Base-by-base conservation (phyloP, 1,140 invertebrate genomes). In the Ceratosolen fusciceps region DNA sequence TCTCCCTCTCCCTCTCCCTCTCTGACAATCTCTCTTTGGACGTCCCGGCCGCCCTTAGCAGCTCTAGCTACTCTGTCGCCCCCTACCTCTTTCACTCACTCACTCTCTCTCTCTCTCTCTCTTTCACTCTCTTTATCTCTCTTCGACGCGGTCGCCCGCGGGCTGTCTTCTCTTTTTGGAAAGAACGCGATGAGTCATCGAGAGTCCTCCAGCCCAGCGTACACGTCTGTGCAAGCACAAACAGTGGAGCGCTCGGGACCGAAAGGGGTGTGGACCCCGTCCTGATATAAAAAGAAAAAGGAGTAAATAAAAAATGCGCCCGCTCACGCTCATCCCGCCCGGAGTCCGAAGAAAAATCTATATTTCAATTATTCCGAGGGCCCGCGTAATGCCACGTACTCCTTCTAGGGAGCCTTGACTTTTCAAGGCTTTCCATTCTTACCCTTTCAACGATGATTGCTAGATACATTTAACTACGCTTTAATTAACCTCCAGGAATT, bases 161-260 rank as follows among this genome's bases (percentile, higher is more conserved):
- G 52, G 68, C 67, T 65, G 62, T 77, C 74, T 76, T 60, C 75
- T 80, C 16, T 80, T 80, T 82, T 80, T 54, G 62, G 54, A 71
- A 75, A 75, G n/a, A 80, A 79, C 72, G 81, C 68, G 78, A 74
- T 75, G 81, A 80, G 70, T 72, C 68, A 78, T 78, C 62, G 80
- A 70, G 73, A 75, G 65, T 71, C 65, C 72, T 75, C 49, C 65
- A 71, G 19, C 56, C 34, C 31, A 34, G 34, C 39, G 67, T 24
- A 14, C 52, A 24, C 49, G 62, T 54, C 68, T 43, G 26, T 21
- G 0, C 34, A 37, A n/a, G 49, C 4, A 31, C 75, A n/a, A 29
- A 8, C 14, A 12, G 10, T 34, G 31, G 8, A 34, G 5, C 60
- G 24, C 37, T 31, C 39, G 58, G 68, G 54, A 2, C 52, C 56